These are phyloP conservation scores for Atractosteus spatula DNA, from an alignment of 2,113 vertebrate genomes.

Conservation along the genomic window DNA sequence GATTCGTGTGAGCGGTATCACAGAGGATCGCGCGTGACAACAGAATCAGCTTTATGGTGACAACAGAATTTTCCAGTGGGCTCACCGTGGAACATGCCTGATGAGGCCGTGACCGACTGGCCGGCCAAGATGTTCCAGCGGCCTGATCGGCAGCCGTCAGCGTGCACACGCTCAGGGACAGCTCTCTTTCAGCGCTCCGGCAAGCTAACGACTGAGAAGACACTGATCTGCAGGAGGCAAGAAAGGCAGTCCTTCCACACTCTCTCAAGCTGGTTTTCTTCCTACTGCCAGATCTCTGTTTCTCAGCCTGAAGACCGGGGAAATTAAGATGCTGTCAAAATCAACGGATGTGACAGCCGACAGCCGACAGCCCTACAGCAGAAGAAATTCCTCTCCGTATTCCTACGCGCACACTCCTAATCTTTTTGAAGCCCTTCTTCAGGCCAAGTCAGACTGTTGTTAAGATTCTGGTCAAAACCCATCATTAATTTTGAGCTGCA, in stretches of 20 bases:
- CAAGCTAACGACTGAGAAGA: too few species aligned
- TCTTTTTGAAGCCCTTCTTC: neutral
- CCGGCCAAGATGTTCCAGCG: neutral
- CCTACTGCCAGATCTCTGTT: neutral
- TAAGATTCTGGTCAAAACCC: neutral
- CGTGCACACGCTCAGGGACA: too few species aligned
- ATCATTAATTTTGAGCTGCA: neutral
- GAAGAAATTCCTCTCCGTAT: neutral
- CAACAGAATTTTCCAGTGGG: neutral
- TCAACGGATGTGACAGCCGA: neutral
- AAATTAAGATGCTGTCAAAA: conserved; percentile 1
- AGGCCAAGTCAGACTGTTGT: neutral
- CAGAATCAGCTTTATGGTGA: neutral
- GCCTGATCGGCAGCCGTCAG: too few species aligned
- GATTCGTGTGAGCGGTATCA: neutral
- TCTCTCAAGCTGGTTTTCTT: too few species aligned
- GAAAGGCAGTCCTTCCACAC: too few species aligned
- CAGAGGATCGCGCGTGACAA: neutral
- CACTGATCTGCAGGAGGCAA: too few species aligned
- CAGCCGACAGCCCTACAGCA: neutral
- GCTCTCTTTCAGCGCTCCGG: too few species aligned
- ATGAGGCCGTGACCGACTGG: conserved; percentile 2
- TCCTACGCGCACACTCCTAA: neutral
- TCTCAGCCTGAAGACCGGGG: neutral
- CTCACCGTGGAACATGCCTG: neutral